Conservation (phyloP, 2,888 invertebrate genomes). For the Poecilus cupreus region DNA sequence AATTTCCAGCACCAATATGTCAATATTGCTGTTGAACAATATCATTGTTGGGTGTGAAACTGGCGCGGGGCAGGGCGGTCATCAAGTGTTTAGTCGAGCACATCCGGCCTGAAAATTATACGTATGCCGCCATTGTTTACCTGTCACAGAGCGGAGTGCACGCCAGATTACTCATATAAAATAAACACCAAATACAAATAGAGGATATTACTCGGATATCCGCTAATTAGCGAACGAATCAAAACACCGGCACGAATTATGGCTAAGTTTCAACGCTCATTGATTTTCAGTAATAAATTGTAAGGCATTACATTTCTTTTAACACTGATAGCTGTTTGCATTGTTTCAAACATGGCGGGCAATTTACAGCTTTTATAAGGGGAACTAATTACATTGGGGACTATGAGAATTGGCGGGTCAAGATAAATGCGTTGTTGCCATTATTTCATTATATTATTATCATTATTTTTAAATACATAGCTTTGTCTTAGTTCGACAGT, state of each 20-base stretch:
- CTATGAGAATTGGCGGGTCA: too few species aligned
- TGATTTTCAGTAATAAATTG: neutral
- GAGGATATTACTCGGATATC: neutral
- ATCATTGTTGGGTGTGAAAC: too few species aligned
- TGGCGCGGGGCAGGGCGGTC: neutral
- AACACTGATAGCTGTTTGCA: too few species aligned
- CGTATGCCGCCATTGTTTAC: neutral
- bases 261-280: neutral
- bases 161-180: neutral
- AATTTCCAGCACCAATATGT: too few species aligned
- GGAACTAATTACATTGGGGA: too few species aligned
- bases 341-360: too few species aligned
- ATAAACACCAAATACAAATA: neutral
- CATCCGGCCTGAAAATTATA: neutral
- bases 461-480: too few species aligned
- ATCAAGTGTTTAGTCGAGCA: neutral
- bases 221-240: neutral
- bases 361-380: too few species aligned
- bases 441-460: too few species aligned
- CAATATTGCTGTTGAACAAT: too few species aligned
- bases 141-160: neutral
- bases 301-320: neutral
- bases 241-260: neutral
- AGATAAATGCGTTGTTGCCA: too few species aligned
- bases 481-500: too few species aligned